Evolutionary conservation across 23 tunicate genomes (phyloP), one percentile per base, ranked within the genome.

Genomic region (Trididemnum clinides): DNA sequence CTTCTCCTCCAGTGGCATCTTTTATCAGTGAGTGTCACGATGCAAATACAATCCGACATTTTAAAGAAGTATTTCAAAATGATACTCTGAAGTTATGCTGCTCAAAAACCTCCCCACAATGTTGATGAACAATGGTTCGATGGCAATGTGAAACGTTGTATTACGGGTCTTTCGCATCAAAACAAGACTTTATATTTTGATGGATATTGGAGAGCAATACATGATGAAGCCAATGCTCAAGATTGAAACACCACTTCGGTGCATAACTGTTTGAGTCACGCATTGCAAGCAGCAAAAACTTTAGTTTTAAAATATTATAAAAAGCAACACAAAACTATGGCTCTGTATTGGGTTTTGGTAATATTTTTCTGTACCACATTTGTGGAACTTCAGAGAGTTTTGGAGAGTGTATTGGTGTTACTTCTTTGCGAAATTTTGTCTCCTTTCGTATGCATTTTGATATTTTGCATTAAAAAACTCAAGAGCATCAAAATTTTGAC

Each of bases 61-160:
- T 85, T 32, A 3, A 73, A 35, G 82, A 84, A n/a, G n/a, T n/a
- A n/a, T n/a, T n/a, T n/a, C n/a, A n/a, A n/a, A n/a, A n/a, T n/a
- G n/a, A n/a, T n/a, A n/a, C n/a, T n/a, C n/a, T n/a, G n/a, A n/a
- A n/a, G n/a, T n/a, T n/a, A n/a, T n/a, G 30, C 34, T 34, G 1
- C 32, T 1, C 28, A 57, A 80, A 29, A 73, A 74, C 23, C 57
- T 58, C 59, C 89, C 89, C 25, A 25, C 0, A 4, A 7, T 85
- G 82, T 0, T 85, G 0, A 74, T 85, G 73, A 85, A 74, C 58
- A 82, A 84, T 57, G 88, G 88, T 15, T 84, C 88, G 10, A 71
- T 84, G 72, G 88, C 88, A 4, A 84, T 84, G 80, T 84, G 88
- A 80, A 84, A 69, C 22, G 80, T 80, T 0, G 78, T 39, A 10